Percentiles rank a stretch among this genome's conserved stretches.
These are phyloP conservation scores for Pseudochirops cupreus DNA, from an alignment of 2,797 vertebrate species.

Conservation along the genomic window DNA sequence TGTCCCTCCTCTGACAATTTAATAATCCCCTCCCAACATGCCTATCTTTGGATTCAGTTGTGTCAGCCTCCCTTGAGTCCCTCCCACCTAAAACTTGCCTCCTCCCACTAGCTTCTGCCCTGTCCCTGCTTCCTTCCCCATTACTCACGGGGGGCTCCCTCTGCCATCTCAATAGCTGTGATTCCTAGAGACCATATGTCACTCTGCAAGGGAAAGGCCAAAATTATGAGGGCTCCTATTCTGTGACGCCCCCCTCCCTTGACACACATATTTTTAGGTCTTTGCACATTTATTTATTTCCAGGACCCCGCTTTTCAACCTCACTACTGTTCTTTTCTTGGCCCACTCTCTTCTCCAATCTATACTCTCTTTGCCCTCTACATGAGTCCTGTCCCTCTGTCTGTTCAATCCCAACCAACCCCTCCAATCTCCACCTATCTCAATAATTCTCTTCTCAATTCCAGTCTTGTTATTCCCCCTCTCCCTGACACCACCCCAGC, in stretches of 20 bases:
- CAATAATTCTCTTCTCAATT: not conserved
- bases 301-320: not conserved
- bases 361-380: not conserved
- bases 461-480: not conserved
- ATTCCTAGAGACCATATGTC: conserved; percentile 98
- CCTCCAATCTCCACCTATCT: not conserved
- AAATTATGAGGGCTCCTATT: not conserved
- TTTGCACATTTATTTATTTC: not conserved
- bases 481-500: not conserved
- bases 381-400: not conserved
- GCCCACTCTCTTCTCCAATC: not conserved
- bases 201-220: conserved; percentile 88
- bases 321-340: not conserved
- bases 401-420: not conserved
- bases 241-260: not conserved
- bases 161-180: conserved; percentile 97
- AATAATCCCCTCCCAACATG: not conserved
- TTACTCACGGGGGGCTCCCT: conserved; percentile 95
- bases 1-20: not conserved
- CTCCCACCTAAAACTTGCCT: not conserved
- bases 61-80: not conserved
- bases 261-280: not conserved
- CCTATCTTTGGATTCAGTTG: not conserved
- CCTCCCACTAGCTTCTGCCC: not conserved
- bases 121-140: conserved; percentile 1